phyloP scores from a whole-genome alignment of 2,113 vertebrate genomes.

The Dipodomys merriami region DNA sequence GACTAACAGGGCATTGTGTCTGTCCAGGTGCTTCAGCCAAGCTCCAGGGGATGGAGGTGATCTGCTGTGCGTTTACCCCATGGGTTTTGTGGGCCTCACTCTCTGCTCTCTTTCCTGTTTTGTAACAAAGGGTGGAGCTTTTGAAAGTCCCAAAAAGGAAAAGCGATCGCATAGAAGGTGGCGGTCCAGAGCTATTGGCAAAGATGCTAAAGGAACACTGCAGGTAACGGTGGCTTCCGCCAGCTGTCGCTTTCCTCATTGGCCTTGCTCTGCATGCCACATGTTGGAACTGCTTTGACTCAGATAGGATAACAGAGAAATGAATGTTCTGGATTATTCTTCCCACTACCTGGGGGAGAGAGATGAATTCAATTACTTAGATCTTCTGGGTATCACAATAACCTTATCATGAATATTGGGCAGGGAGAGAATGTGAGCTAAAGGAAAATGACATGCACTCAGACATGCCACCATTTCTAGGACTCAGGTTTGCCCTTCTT shows the following conservation, averaged over 20 bases:
- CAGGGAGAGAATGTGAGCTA: background rate
- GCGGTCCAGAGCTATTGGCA: conserved; percentile 93
- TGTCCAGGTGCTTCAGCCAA: conserved; percentile 2
- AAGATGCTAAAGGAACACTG: conserved; percentile 95
- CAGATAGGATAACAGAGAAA: background rate
- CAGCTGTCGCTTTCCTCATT: background rate
- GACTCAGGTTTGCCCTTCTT: background rate
- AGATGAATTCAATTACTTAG: background rate
- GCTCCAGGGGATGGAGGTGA: conserved; percentile 41
- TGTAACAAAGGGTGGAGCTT: conserved; percentile 89
- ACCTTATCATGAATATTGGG: background rate
- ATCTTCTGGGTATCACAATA: background rate
- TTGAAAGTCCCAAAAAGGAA: conserved; percentile 98
- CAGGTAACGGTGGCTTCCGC: conserved; percentile 88
- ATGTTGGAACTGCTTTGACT: background rate
- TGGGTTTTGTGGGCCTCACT: conserved; percentile 57
- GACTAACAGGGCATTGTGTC: conserved; percentile 49
- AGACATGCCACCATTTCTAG: background rate
- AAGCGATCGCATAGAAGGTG: conserved; percentile 94
- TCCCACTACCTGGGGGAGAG: background rate
- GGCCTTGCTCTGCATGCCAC: background rate
- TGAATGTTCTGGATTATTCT: background rate
- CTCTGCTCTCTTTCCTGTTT: conserved; percentile 74
- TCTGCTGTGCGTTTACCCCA: conserved; percentile 6
- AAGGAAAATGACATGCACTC: background rate